Evolutionary conservation across 2,888 invertebrate genomes (phyloP).

Genomic region (Melolontha melolontha): DNA sequence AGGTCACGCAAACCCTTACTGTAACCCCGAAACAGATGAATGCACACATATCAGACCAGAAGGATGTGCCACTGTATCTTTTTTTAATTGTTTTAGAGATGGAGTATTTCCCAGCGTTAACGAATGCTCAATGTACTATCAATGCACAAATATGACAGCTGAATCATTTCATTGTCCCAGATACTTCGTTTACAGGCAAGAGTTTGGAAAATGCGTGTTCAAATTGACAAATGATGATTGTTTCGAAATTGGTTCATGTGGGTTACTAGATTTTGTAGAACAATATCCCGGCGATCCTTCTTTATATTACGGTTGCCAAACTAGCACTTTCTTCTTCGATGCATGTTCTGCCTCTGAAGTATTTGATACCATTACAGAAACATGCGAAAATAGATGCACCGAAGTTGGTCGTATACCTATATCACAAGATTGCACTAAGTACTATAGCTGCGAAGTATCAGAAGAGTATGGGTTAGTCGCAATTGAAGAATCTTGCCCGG

Average conservation of each 20-base stretch:
- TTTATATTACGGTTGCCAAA: constrained; percentile 38
- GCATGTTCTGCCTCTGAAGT: constrained; percentile 36
- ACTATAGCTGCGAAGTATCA: constrained; percentile 24
- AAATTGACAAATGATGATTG: constrained; percentile 37
- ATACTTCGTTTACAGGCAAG: constrained; percentile 37
- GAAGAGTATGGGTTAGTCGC: background rate
- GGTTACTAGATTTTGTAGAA: constrained; percentile 8
- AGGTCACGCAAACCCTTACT: constrained; percentile 36
- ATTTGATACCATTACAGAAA: constrained; percentile 25
- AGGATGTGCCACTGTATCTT: constrained; percentile 30
- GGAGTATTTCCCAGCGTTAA: constrained; percentile 32
- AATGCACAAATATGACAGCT: constrained; percentile 30
- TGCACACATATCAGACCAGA: constrained; percentile 35
- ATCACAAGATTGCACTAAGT: constrained; percentile 37
- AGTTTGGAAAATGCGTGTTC: constrained; percentile 42
- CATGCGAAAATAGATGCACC: constrained; percentile 36
- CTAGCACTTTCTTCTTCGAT: constrained; percentile 19
- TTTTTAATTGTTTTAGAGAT: constrained; percentile 34
- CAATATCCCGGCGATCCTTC: constrained; percentile 41
- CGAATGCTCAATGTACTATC: constrained; percentile 35
- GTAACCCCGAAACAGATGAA: constrained; percentile 36
- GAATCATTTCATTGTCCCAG: constrained; percentile 37
- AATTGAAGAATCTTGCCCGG: constrained; percentile 15
- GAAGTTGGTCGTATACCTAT: constrained; percentile 22
- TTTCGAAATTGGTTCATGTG: constrained; percentile 28